Evolutionary conservation across 2,888 invertebrate species (phyloP), one percentile per base, ranked within the genome.

Genomic region (Thecophora atra): DNA sequence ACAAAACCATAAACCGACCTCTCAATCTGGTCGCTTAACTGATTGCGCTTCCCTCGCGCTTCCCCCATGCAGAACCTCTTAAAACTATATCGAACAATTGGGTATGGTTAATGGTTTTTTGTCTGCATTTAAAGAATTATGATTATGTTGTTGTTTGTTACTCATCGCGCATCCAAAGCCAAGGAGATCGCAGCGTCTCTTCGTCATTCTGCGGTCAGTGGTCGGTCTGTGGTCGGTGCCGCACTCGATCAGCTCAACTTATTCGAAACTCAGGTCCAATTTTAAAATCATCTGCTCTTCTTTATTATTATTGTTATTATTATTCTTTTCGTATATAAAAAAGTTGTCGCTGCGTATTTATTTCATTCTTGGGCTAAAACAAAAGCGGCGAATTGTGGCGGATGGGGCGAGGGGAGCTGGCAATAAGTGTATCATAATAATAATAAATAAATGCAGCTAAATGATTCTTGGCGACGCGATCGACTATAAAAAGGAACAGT

Each of bases 71-170:
- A 6, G 24, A 28, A n/a, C 2, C n/a, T n/a, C n/a, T n/a, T n/a
- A n/a, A 37, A 37, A 37, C 37, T 24, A 24, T 30, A 19, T 11
- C 17, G 7, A 63, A 15, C 42, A 52, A 64, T 60, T 52, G 51
- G 62, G 47, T 70, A 52, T 30, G 47, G 21, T 62, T 58, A 30
- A 67, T 67, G 67, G n/a, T 17, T 13, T 44, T 15, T 69, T 64
- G 77, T 78, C 80, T 78, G 78, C 79, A 79, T 26, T 58, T 26
- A n/a, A 80, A 78, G 81, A 80, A 80, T 78, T 80, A 79, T 80
- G 81, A 81, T 80, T 81, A 81, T 77, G 78, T 42, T 58, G 78
- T 42, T 58, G 58, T 68, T 68, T 42, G 44, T 17, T 1, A 24
- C 64, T 24, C 37, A 26, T 24, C 15, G 21, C 26, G 6, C 21